Percentiles rank a stretch among this genome's conserved stretches.
Conservation (phyloP, 2,888 invertebrate genomes). For the Troides oblongomaculatus region DNA sequence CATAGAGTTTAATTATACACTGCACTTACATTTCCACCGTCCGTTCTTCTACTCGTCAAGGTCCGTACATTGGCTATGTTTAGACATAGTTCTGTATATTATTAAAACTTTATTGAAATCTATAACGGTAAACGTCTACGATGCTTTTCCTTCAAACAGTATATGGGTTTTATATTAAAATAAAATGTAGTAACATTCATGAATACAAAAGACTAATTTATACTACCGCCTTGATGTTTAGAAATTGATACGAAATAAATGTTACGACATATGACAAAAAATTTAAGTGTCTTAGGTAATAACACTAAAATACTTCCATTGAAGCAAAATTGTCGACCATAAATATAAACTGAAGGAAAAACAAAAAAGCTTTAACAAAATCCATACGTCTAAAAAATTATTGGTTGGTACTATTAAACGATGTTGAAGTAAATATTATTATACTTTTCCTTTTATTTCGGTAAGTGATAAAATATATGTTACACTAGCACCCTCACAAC, state of each 20-base stretch:
- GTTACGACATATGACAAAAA: neutral
- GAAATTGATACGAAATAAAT: neutral
- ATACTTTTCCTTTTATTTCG: no score
- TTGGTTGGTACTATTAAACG: no score
- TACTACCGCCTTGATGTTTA: neutral
- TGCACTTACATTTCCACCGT: constrained; percentile 1
- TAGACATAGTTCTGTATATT: constrained; percentile 16
- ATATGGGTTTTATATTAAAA: neutral
- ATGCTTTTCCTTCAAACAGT: neutral
- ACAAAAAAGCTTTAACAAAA: no score
- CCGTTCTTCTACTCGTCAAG: constrained; percentile 10
- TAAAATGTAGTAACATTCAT: neutral
- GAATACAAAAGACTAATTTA: neutral
- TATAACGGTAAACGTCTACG: neutral
- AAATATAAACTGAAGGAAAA: no score
- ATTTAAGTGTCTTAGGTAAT: no score
- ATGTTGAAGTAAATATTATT: no score
- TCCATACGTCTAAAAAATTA: no score
- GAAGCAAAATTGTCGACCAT: no score
- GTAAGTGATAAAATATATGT: no score
- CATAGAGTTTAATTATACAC: constrained; percentile 16
- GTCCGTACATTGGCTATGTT: constrained; percentile 8
- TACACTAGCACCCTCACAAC: no score
- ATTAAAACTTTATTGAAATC: constrained; percentile 24
- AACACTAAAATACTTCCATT: no score